Evolutionary conservation across 2,888 invertebrate genomes (phyloP), one percentile per base, ranked within the genome.

Genomic region (Harpagoxenus sublaevis): DNA sequence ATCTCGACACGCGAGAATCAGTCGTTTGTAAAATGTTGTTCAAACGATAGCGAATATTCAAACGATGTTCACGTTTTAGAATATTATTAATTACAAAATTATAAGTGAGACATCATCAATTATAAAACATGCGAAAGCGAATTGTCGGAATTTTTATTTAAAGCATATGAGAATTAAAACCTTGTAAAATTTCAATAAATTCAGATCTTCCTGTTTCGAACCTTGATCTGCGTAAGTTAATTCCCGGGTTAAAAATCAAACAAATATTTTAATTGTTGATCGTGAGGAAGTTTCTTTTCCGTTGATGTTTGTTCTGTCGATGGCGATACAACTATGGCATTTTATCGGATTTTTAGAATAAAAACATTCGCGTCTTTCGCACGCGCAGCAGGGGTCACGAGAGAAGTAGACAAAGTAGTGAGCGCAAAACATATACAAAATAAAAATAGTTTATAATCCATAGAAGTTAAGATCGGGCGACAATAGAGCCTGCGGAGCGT

Each of bases 391-490:
- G 93, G 94, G 88, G 85, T 84, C 79, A 65, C 83, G 82, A 84
- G 65, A 75, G 81, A 74, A 82, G 63, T 73, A 77, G 84, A 83
- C 82, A 68, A 90, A 89, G 87, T 88, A 88, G 85, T 78, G 84
- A 87, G 86, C 65, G 28, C 78, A 88, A 87, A 91, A 89, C 88
- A 89, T 90, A 92, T 92, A 89, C 89, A 87, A 91, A 91, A 92
- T 91, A 91, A 92, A 92, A 93, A 93, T 91, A 93, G 93, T 93
- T 94, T 92, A 91, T 93, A 94, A 94, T 94, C 94, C 93, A 91
- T 88, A 94, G 92, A 95, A 95, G 95, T 95, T 95, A 95, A 95
- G 93, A 95, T 92, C 89, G 85, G 48, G 81, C 89, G 90, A 94
- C 93, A 95, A 95, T 94, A 89, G 92, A 87, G 74, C 90, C 88